A percentile compares a stretch with the other conserved stretches of the same genome.
These are phyloP conservation scores for Nothoprocta perdicaria DNA, from an alignment of 2,113 vertebrate species.

Conservation along the genomic window DNA sequence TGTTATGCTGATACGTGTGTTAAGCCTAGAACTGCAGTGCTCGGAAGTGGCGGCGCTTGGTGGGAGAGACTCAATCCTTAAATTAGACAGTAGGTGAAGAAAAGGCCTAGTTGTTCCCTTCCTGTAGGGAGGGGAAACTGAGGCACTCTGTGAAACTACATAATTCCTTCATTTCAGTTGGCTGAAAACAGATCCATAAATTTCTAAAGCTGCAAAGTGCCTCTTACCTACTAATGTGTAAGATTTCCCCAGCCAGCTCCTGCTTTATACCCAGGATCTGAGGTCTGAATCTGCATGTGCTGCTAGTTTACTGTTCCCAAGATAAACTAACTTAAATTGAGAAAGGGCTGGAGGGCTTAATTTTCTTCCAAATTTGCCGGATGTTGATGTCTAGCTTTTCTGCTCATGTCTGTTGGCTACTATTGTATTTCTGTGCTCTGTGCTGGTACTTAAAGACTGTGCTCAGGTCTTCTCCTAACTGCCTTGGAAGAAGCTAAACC, in stretches of 20 bases:
- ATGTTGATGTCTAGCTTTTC: not conserved
- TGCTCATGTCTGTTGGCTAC: not conserved
- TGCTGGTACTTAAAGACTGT: not conserved
- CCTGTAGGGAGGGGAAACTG: not conserved
- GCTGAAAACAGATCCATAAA: not conserved
- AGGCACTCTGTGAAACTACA: not conserved
- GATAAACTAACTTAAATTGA: not conserved
- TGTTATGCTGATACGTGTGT: not conserved
- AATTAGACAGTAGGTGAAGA: not conserved
- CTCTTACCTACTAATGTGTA: not conserved
- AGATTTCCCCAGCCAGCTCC: not conserved
- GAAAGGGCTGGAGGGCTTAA: not conserved
- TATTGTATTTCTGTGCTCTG: not conserved
- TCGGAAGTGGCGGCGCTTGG: not conserved
- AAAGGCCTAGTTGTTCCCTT: not conserved
- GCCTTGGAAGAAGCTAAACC: not conserved
- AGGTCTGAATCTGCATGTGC: not conserved
- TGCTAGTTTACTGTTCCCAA: not conserved
- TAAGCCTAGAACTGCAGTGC: not conserved
- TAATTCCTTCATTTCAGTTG: fast-evolving
- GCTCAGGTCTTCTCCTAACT: not conserved
- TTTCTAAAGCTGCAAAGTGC: not conserved
- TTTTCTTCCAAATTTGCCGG: not conserved
- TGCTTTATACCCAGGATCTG: not conserved
- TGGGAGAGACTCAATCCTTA: no score